These are phyloP conservation scores for Macroglossus sobrinus DNA, from an alignment of 2,113 vertebrate genomes.

Conservation along the genomic window DNA sequence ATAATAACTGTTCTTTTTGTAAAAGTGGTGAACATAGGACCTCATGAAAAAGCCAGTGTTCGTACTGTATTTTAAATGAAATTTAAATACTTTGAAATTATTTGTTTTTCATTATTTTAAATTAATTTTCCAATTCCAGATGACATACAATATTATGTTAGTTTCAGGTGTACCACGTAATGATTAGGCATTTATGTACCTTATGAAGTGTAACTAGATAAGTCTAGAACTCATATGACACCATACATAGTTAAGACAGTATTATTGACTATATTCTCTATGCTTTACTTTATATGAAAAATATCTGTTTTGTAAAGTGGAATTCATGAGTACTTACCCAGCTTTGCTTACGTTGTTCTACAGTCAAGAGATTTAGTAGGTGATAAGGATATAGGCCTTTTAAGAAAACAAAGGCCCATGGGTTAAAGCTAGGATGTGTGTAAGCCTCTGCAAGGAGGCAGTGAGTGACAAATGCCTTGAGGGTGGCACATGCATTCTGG, in stretches of 20 bases:
- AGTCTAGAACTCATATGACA: neutral
- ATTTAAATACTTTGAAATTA: slow-evolving; percentile 2
- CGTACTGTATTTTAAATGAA: neutral
- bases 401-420: neutral
- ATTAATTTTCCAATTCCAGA: neutral
- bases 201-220: neutral
- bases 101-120: neutral
- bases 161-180: neutral
- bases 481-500: neutral
- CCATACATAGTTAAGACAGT: neutral
- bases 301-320: neutral
- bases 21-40: neutral
- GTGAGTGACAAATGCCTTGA: neutral
- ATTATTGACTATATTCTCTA: neutral
- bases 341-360: neutral
- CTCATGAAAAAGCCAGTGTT: neutral
- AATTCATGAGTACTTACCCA: neutral
- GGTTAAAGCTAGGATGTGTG: neutral
- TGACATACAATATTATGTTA: neutral
- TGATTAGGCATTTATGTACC: neutral
- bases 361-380: neutral
- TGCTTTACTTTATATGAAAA: neutral
- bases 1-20: neutral
- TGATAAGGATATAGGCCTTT: neutral
- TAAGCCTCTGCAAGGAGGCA: neutral